phyloP scores from a whole-genome alignment of 2,113 vertebrate genomes.

The Dicrurus megarhynchus region DNA sequence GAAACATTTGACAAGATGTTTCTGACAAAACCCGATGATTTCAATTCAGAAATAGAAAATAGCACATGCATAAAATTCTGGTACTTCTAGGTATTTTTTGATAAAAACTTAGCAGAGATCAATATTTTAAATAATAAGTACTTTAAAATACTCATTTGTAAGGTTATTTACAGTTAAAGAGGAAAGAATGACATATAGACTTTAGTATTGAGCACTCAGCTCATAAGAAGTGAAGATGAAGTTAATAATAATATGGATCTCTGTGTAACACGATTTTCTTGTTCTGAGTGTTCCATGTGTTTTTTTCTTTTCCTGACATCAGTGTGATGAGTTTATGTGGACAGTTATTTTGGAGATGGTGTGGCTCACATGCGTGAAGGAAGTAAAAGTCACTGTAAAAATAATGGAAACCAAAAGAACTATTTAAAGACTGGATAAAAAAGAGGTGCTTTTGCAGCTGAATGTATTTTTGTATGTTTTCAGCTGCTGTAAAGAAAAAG shows the following conservation, averaged over 20 bases:
- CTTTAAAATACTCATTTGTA: not conserved
- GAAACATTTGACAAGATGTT: not conserved
- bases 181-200: not conserved
- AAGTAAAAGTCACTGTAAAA: slow-evolving; percentile 9
- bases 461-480: slow-evolving; percentile 29
- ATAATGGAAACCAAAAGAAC: slow-evolving; percentile 12
- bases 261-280: not conserved
- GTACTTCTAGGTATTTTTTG: not conserved
- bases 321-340: not conserved
- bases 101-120: not conserved
- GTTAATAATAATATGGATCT: not conserved
- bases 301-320: not conserved
- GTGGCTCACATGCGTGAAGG: not conserved
- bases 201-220: accelerated
- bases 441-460: slow-evolving; percentile 13
- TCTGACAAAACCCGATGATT: not conserved
- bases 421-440: slow-evolving; percentile 19
- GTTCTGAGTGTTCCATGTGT: not conserved
- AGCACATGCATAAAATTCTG: not conserved
- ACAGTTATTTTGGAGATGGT: not conserved
- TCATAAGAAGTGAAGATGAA: not conserved
- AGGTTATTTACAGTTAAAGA: not conserved
- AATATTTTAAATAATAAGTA: not conserved
- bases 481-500: not conserved
- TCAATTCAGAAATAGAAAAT: not conserved